These are phyloP conservation scores for Hydropotes inermis DNA, from an alignment of 2,113 vertebrate species.

Conservation along the genomic window DNA sequence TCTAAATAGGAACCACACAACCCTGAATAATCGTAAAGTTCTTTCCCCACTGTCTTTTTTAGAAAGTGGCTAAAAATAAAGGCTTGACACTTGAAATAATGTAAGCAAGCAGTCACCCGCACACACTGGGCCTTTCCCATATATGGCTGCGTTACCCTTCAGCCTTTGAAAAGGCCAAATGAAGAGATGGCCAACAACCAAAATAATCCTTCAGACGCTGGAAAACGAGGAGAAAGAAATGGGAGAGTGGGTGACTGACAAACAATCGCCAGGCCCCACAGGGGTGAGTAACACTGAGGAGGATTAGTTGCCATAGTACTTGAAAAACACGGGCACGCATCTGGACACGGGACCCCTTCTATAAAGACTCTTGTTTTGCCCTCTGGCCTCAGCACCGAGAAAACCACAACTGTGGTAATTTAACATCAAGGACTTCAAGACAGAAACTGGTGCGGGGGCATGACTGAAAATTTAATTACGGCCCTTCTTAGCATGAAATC, in stretches of 20 bases:
- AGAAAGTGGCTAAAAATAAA: conserved; percentile 68
- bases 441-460: conserved; percentile 5
- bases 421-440: conserved; percentile 42
- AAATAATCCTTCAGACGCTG: conserved; percentile 55
- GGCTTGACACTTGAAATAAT: conserved; percentile 63
- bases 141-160: conserved; percentile 57
- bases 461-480: conserved; percentile 55
- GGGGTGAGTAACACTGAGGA: background rate
- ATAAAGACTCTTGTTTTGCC: background rate
- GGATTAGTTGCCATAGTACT: conserved; percentile 48
- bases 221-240: conserved; percentile 4
- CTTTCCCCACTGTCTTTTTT: conserved; percentile 52
- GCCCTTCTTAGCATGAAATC: background rate
- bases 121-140: conserved; percentile 49
- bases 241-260: background rate
- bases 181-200: conserved; percentile 69
- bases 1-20: conserved; percentile 38
- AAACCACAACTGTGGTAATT: conserved; percentile 45
- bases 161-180: conserved; percentile 63
- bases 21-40: conserved; percentile 45
- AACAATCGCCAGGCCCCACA: background rate
- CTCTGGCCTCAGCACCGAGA: conserved; percentile 34
- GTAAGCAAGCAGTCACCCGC: conserved; percentile 36
- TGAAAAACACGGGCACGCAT: conserved; percentile 23
- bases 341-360: conserved; percentile 34